phyloP scores from a whole-genome alignment of 2,113 vertebrate species.

The Malurus cyaneus region DNA sequence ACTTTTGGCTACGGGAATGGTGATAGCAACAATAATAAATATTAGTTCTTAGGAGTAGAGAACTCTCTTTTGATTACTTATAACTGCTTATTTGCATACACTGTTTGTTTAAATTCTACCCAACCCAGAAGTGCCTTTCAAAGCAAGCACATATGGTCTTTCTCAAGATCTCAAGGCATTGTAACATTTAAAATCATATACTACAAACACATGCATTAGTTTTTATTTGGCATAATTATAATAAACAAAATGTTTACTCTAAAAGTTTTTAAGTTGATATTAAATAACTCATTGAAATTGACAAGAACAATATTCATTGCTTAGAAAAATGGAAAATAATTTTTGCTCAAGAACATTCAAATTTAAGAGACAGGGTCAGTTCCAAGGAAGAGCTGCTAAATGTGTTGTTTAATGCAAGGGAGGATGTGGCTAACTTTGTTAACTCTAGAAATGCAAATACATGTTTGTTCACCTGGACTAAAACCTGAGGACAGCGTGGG shows the following conservation, averaged over 20 bases:
- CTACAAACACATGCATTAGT: not conserved
- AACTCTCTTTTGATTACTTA: constrained; percentile 5
- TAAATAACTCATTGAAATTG: not conserved
- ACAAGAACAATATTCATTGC: not conserved
- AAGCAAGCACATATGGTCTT: not conserved
- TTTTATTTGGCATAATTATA: not conserved
- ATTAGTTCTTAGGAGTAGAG: not conserved
- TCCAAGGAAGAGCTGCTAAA: not conserved
- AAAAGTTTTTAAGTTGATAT: not conserved
- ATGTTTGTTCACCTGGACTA: not conserved
- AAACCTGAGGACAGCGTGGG: not conserved
- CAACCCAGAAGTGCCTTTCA: not conserved
- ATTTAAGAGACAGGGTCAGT: not conserved
- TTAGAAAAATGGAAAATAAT: not conserved
- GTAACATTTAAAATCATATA: not conserved
- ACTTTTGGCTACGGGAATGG: not conserved
- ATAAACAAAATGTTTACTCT: not conserved
- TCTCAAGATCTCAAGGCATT: not conserved
- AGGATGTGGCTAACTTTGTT: not conserved
- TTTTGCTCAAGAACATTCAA: not conserved
- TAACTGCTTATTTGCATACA: constrained; percentile 5
- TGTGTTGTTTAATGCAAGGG: not conserved
- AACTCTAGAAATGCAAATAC: not conserved
- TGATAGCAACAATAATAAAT: constrained; percentile 10
- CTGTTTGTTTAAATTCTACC: constrained; percentile 24